phyloP scores from a whole-genome alignment of 2,113 vertebrate genomes.

The Tragelaphus strepsiceros region DNA sequence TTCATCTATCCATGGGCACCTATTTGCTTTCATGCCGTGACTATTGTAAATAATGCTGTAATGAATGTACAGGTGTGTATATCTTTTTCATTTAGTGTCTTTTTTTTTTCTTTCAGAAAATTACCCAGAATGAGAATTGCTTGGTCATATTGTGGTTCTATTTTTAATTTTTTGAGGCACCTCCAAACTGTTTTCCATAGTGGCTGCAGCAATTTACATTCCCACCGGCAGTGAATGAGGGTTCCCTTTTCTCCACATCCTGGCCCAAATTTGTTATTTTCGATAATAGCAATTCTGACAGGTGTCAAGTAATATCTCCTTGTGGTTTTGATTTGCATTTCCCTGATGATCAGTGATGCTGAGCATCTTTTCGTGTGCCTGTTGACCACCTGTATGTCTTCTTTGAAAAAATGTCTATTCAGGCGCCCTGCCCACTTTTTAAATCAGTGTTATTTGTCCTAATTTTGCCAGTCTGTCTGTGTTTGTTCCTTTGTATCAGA shows the following conservation, averaged over 20 bases:
- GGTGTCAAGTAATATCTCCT: background rate
- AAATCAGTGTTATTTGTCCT: background rate
- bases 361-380: background rate
- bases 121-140: background rate
- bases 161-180: background rate
- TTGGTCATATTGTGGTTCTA: background rate
- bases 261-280: background rate
- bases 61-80: background rate
- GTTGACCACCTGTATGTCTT: background rate
- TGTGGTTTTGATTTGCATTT: background rate
- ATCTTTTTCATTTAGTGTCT: background rate
- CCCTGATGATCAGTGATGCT: background rate
- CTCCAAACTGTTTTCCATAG: background rate
- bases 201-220: background rate
- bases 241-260: background rate
- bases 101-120: background rate
- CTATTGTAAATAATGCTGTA: background rate
- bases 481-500: background rate
- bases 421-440: background rate
- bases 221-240: background rate
- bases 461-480: background rate
- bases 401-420: background rate
- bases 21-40: background rate
- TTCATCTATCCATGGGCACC: background rate
- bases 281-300: background rate